Evolutionary conservation across 1,140 invertebrate species (phyloP).

Genomic region (Proales similis): DNA sequence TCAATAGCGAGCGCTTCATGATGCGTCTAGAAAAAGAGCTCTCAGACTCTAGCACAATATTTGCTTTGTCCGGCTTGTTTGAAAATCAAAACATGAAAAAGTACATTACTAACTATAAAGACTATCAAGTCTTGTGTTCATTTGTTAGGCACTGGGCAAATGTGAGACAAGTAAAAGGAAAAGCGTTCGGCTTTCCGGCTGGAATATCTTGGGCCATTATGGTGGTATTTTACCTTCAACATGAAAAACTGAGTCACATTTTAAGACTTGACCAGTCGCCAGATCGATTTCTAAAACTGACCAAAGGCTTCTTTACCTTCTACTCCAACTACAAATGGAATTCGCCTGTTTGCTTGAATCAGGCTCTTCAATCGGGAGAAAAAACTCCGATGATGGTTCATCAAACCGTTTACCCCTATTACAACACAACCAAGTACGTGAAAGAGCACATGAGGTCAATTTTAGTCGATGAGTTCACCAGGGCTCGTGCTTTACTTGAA

Average conservation of each 20-base stretch:
- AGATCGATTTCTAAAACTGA: constrained; percentile 11
- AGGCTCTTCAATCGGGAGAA: constrained; percentile 3
- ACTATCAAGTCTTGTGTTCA: constrained; percentile 16
- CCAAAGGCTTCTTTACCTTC: constrained; percentile 29
- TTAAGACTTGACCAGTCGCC: neutral
- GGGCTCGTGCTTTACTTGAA: constrained; percentile 1
- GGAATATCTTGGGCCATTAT: constrained; percentile 32
- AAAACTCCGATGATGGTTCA: constrained; percentile 5
- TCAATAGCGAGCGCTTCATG: constrained; percentile 9
- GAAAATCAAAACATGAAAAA: constrained; percentile 37
- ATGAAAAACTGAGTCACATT: neutral
- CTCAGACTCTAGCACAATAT: neutral
- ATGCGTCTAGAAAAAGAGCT: neutral
- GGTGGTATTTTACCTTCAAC: neutral
- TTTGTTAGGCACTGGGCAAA: constrained; percentile 27
- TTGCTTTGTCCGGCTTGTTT: constrained; percentile 3
- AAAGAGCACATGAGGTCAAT: constrained; percentile 2
- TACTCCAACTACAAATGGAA: constrained; percentile 34
- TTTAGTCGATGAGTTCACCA: neutral
- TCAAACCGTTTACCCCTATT: constrained; percentile 31
- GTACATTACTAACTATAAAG: constrained; percentile 17
- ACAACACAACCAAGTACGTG: constrained; percentile 22
- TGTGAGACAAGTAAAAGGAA: constrained; percentile 9
- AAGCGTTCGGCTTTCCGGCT: constrained; percentile 22
- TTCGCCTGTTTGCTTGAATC: neutral